Conservation (phyloP, 2,113 vertebrate species). For the Heteronetta atricapilla region DNA sequence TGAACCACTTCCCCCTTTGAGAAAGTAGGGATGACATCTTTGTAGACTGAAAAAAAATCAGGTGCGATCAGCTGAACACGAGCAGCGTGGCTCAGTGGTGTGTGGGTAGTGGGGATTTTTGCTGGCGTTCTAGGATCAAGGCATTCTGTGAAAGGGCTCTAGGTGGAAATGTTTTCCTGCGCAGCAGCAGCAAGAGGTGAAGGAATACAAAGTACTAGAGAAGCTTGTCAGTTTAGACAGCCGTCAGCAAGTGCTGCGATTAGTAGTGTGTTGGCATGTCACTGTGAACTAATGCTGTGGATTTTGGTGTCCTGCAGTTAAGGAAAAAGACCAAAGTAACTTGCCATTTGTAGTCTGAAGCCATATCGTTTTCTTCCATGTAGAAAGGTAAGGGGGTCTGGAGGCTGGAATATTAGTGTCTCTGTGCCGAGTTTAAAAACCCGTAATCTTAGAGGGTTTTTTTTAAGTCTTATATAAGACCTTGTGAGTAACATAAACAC, state of each 20-base stretch:
- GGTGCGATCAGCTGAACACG: background rate
- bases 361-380: background rate
- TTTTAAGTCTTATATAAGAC: background rate
- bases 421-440: background rate
- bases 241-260: background rate
- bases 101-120: constrained; percentile 27
- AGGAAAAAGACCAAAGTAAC: constrained; percentile 1
- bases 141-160: constrained; percentile 73
- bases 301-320: constrained; percentile 6
- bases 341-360: background rate
- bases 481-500: background rate
- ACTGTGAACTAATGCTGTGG: background rate
- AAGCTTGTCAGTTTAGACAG: constrained; percentile 45
- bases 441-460: background rate
- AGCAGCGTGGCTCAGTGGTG: background rate
- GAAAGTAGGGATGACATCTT: constrained; percentile 12
- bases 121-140: constrained; percentile 61
- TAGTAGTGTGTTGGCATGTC: background rate
- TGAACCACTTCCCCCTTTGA: constrained; percentile 7
- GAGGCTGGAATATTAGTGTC: background rate
- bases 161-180: constrained; percentile 77
- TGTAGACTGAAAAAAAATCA: constrained; percentile 4
- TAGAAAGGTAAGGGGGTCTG: background rate
- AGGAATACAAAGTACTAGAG: constrained; percentile 23
- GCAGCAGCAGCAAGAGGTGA: constrained; percentile 44